Evolutionary conservation across 1,140 invertebrate genomes (phyloP).

Genomic region (Lamellibrachia luymesi): DNA sequence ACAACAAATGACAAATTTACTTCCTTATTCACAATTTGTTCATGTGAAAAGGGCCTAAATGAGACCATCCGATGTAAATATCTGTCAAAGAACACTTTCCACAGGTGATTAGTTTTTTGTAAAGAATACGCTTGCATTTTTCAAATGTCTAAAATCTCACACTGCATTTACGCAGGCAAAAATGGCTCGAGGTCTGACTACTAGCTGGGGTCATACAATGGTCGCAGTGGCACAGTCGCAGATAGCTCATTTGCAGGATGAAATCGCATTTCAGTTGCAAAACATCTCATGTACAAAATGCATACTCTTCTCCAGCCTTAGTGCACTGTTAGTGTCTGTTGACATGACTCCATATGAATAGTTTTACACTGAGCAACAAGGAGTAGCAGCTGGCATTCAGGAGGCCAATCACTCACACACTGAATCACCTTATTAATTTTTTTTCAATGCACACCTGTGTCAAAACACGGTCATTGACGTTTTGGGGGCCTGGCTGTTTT

Average conservation of each 20-base stretch:
- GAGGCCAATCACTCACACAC: conserved; percentile 21
- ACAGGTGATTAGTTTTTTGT: not conserved
- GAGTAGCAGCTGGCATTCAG: conserved; percentile 20
- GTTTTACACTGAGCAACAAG: conserved; percentile 68
- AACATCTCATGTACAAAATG: not conserved
- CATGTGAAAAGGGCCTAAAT: not conserved
- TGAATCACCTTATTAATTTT: conserved; percentile 20
- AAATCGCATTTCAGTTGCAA: not conserved
- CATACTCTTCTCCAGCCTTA: not conserved
- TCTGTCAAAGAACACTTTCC: not conserved
- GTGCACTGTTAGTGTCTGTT: not conserved
- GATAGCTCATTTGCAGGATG: too few species aligned
- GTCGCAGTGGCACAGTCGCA: too few species aligned
- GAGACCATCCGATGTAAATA: not conserved
- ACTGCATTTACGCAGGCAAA: not conserved
- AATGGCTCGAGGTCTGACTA: not conserved
- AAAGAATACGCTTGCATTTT: not conserved
- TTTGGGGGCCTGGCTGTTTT: not conserved
- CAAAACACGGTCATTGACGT: conserved; percentile 20
- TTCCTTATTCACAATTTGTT: not conserved
- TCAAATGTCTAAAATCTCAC: not conserved
- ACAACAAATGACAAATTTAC: not conserved
- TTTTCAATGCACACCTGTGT: conserved; percentile 15
- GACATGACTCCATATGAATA: conserved; percentile 65
- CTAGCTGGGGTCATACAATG: too few species aligned